Base-by-base conservation (phyloP, 1,140 invertebrate species). In the Meloidogyne hapla region DNA sequence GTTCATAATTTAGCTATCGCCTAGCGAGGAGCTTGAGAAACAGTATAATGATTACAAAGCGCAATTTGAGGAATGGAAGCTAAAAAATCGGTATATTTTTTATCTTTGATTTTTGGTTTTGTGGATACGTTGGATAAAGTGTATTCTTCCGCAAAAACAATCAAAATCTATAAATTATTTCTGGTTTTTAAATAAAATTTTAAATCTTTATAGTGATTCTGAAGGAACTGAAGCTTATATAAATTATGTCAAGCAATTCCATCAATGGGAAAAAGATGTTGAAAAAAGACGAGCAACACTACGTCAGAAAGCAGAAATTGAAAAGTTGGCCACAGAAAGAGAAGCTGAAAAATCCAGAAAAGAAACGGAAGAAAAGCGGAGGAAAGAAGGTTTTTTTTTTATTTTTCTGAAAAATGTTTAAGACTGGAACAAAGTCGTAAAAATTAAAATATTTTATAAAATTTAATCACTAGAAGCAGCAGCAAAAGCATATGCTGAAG, bases 11-110 rank as follows among this genome's bases (percentile, higher is more conserved):
- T 56, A 81, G 80, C 61, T 83, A 23, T 83, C 81, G 21, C 88
- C 84, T 9, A 83, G 80, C 21, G 79, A 81, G 67, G 83, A 84
- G 67, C 74, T 84, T 28, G 83, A 84, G 56, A 84, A 84, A 62
- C 83, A 84, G 62, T 84, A 84, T 61, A 28, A 69, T 4, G 83
- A 84, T 21, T 84, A 84, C 48, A 85, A 81, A 64, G 76, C 79
- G 23, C 83, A 84, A 74, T 84, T 85, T 28, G 83, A 84, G 33
- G 63, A 83, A 76, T 84, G 83, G 83, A 84, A 83, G 26, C 80
- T 84, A 25, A 75, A 77, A 48, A 84, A 84, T 64, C 78, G 67
- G 83, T 81, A 23, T 25, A 28, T 78, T 56, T 56, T n/a, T 33
- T 33, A 21, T 73, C 13, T n/a, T 12, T 61, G 18, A 73, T 33